Percentiles rank a stretch among this genome's conserved stretches.
Evolutionary conservation across 2,113 vertebrate genomes (phyloP).

Genomic region (Platycercus adscitus): DNA sequence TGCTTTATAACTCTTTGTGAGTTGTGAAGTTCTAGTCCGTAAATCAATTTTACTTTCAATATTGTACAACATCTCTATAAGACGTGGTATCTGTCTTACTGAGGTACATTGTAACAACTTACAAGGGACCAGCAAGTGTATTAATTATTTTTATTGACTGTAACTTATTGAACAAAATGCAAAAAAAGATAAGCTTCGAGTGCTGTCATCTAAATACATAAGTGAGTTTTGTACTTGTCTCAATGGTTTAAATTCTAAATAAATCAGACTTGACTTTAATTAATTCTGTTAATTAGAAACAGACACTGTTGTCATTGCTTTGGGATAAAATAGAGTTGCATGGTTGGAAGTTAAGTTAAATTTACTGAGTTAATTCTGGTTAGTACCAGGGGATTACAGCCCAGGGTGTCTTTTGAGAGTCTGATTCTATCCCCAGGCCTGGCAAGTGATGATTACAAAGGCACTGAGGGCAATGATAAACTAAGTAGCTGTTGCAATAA

Average conservation of each 20-base stretch:
- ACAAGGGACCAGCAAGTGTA: not conserved
- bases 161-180: not conserved
- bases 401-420: not conserved
- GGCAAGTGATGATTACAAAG: not conserved
- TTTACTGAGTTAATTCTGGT: conserved; percentile 48
- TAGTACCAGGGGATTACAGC: not conserved
- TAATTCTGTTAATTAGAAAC: not conserved
- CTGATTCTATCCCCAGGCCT: not conserved
- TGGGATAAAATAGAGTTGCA: not conserved
- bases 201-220: not conserved
- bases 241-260: not conserved
- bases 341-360: conserved; percentile 22
- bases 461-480: not conserved
- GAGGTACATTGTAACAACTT: not conserved
- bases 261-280: conserved; percentile 12
- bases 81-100: fast-evolving
- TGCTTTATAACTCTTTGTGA: too few relatives aligned
- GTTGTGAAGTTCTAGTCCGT: too few relatives aligned
- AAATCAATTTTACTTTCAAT: not conserved
- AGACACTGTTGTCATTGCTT: conserved; percentile 11
- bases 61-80: not conserved
- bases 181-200: not conserved
- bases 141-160: not conserved
- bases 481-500: not conserved
- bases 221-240: not conserved